These are phyloP conservation scores for Galerucella nymphaeae DNA, from an alignment of 2,888 invertebrate genomes.

Conservation along the genomic window DNA sequence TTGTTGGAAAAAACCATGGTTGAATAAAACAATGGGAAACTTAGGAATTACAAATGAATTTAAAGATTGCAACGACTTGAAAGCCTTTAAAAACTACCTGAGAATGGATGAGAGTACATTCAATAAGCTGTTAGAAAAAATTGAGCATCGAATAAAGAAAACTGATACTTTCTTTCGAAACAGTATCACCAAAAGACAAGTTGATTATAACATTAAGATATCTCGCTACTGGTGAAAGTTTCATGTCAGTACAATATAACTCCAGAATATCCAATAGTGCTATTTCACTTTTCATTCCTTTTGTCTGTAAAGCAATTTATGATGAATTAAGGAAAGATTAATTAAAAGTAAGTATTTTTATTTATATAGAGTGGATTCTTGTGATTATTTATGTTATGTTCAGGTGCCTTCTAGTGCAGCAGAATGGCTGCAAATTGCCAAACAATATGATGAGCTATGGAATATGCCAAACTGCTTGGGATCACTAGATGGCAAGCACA, in stretches of 20 bases:
- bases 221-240: too few relatives aligned
- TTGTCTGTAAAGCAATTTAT: neutral
- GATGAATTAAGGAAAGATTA: neutral
- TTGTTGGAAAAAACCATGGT: constrained; percentile 7
- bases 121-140: neutral
- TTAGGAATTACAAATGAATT: neutral
- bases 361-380: neutral
- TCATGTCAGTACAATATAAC: too few relatives aligned
- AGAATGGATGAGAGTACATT: neutral
- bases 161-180: too few relatives aligned
- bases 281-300: too few relatives aligned
- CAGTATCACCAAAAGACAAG: neutral
- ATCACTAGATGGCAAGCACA: neutral
- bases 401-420: neutral
- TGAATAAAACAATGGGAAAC: neutral
- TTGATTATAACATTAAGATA: too few relatives aligned
- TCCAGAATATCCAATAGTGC: too few relatives aligned
- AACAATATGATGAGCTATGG: constrained; percentile 1
- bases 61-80: neutral
- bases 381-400: neutral
- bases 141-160: neutral
- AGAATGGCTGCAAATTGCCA: neutral
- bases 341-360: neutral
- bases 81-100: neutral
- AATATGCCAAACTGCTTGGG: constrained; percentile 3